Conservation (phyloP, 2,797 vertebrate species). For the Strix occidentalis region DNA sequence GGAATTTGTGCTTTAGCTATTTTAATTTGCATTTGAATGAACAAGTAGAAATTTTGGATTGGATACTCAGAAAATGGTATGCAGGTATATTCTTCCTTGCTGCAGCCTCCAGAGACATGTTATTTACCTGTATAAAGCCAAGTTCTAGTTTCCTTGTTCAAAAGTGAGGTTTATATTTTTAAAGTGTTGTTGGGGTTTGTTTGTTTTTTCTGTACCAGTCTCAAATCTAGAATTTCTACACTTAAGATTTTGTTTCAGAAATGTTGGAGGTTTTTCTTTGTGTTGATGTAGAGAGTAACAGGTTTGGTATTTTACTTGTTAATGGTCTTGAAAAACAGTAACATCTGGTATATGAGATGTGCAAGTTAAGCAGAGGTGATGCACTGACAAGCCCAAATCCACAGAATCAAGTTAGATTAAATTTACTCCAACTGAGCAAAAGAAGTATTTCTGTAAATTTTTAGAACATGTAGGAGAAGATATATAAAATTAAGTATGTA, state of each 20-base stretch:
- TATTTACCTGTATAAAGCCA: neutral
- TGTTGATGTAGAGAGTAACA: neutral
- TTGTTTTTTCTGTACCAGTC: neutral
- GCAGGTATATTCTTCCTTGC: neutral
- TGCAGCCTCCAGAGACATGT: neutral
- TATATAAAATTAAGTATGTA: neutral
- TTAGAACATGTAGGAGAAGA: neutral
- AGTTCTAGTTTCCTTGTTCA: neutral
- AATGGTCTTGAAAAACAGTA: neutral
- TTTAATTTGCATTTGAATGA: constrained; percentile 58
- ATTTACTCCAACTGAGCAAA: neutral
- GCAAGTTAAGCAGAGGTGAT: neutral
- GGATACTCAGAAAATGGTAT: constrained; percentile 44
- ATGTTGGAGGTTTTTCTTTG: neutral
- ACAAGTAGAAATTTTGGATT: constrained; percentile 38
- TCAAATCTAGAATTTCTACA: neutral
- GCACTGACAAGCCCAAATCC: neutral
- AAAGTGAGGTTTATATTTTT: neutral
- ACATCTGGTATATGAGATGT: neutral
- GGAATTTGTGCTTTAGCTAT: constrained; percentile 25
- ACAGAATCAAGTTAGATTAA: neutral
- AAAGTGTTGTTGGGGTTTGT: rapidly evolving
- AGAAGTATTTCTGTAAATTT: neutral
- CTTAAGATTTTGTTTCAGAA: neutral
- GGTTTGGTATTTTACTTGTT: neutral